Evolutionary conservation across 2,797 vertebrate species (phyloP).

Genomic region (Telmatherina bonti): DNA sequence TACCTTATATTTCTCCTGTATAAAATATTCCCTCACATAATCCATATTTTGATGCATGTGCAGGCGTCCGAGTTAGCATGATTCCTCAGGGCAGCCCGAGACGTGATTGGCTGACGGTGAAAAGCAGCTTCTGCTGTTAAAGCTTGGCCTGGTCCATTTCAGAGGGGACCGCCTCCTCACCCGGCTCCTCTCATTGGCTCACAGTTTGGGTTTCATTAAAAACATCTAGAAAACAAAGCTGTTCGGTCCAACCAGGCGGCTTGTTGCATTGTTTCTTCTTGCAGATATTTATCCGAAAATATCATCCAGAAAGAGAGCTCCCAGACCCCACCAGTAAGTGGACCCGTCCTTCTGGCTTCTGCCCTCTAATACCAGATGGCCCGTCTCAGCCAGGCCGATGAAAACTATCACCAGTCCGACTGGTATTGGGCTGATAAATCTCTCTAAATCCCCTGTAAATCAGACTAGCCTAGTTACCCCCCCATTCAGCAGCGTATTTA

Average conservation of each 20-base stretch:
- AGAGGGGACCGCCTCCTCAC: slow-evolving; percentile 19
- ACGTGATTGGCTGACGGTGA: slow-evolving; percentile 11
- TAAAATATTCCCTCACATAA: slow-evolving; percentile 62
- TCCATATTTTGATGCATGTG: slow-evolving; percentile 31
- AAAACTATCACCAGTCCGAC: slow-evolving; percentile 54
- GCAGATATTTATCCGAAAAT: slow-evolving; percentile 1
- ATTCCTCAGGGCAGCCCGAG: slow-evolving; percentile 14
- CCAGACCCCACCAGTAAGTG: slow-evolving; percentile 27
- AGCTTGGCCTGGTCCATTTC: slow-evolving; percentile 50
- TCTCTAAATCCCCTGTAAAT: slow-evolving; percentile 55
- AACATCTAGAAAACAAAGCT: background rate
- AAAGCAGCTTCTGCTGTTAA: slow-evolving; percentile 31
- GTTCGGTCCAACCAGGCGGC: background rate
- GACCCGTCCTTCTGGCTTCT: slow-evolving; percentile 54
- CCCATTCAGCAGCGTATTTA: background rate
- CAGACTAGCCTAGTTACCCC: background rate
- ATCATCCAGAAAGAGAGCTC: slow-evolving; percentile 22
- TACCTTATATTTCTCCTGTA: slow-evolving; percentile 62
- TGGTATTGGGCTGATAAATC: slow-evolving; percentile 56
- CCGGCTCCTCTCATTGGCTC: background rate
- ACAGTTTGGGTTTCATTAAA: background rate
- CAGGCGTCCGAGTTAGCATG: slow-evolving; percentile 29
- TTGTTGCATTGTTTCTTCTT: slow-evolving; percentile 11
- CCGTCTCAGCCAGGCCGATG: slow-evolving; percentile 43
- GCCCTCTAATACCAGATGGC: slow-evolving; percentile 64